Evolutionary conservation across 2,888 invertebrate genomes (phyloP), one percentile per base, ranked within the genome.

Genomic region (Plagiodera versicolora): DNA sequence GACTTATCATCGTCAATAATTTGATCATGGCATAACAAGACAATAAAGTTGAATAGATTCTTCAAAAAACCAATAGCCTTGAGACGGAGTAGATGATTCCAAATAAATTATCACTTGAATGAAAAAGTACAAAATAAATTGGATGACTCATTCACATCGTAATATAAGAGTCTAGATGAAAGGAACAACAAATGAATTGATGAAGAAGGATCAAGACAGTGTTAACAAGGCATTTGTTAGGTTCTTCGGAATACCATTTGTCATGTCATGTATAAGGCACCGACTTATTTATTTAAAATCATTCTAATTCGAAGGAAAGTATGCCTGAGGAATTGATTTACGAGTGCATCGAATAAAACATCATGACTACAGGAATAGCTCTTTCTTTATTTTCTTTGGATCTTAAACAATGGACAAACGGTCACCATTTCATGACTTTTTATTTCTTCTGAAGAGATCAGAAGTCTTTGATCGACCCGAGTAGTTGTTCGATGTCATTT

Each of bases 111-210:
- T 17, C 39, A 39, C 32, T 52, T 35, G 39, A 35, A 52, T 52
- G n/a, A 39, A n/a, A 20, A 39, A 8, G 39, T 52, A 6, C 39
- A 14, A 19, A 52, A 52, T 52, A 20, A 18, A 24, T 48, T n/a
- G 17, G 19, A 52, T 52, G 52, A 52, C 52, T 52, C 39, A 52
- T 8, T 17, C 18, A 39, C n/a, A 52, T 39, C 19, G 20, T 52
- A 30, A n/a, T 39, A 35, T 49, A 30, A 24, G 10, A n/a, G n/a
- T n/a, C n/a, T 24, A 24, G 24, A 3, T 24, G 6, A 24, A 24
- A 24, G 6, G 24, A 6, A 24, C 18, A 51, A 51, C 16, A 32
- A 17, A 50, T 8, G 5, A 28, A 32, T 11, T 32, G 11, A 32
- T 32, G 32, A 32, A 32, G 32, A 32, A 11, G 10, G 32, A 32